phyloP scores from a whole-genome alignment of 2,113 vertebrate species.

The Carettochelys insculpta region DNA sequence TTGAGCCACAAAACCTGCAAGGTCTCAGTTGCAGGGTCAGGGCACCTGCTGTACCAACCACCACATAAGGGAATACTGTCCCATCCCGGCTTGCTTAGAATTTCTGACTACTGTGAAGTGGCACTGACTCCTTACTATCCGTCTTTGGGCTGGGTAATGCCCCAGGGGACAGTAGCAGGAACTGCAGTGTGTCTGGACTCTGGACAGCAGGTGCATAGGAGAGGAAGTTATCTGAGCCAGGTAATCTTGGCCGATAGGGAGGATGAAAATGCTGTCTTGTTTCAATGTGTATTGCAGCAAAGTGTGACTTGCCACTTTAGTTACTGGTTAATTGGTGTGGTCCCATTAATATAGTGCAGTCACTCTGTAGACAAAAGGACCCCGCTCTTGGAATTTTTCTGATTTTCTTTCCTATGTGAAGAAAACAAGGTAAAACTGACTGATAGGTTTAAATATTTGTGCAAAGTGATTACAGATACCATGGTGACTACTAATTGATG shows the following conservation, averaged over 20 bases:
- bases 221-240: background rate
- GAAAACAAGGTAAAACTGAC: background rate
- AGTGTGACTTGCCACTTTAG: background rate
- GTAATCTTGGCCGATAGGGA: background rate
- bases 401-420: background rate
- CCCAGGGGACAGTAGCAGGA: background rate
- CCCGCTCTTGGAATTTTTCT: background rate
- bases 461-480: background rate
- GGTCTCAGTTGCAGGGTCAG: too few species aligned
- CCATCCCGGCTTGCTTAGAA: background rate
- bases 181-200: rapidly evolving
- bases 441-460: background rate
- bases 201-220: too few species aligned
- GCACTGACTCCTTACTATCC: background rate
- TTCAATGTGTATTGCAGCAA: rapidly evolving
- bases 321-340: background rate
- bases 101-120: rapidly evolving
- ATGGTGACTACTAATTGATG: background rate
- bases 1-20: background rate
- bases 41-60: rapidly evolving
- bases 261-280: background rate
- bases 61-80: background rate
- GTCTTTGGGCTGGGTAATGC: background rate
- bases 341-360: background rate
- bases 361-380: background rate